These are phyloP conservation scores for Odocoileus hemionus DNA, from an alignment of 2,113 vertebrate genomes.

Conservation along the genomic window DNA sequence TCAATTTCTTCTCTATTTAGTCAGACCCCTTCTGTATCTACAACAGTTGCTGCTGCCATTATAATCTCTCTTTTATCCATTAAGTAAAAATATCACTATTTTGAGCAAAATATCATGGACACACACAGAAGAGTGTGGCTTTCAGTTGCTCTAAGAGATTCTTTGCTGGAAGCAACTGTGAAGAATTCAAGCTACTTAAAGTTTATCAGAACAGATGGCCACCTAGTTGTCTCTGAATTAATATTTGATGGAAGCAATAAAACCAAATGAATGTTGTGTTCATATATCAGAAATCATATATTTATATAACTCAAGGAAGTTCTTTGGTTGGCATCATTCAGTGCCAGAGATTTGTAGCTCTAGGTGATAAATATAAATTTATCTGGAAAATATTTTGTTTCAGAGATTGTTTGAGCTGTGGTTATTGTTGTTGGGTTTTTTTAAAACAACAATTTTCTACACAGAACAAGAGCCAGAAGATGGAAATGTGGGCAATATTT, in stretches of 20 bases:
- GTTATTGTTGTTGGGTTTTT: background rate
- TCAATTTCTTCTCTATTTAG: slow-evolving; percentile 24
- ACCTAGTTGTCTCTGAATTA: slow-evolving; percentile 15
- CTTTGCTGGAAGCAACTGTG: slow-evolving; percentile 26
- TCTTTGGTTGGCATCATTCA: background rate
- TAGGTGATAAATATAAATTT: slow-evolving; percentile 7
- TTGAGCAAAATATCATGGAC: slow-evolving; percentile 42
- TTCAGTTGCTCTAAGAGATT: background rate
- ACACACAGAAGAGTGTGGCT: slow-evolving; percentile 30
- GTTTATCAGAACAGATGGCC: slow-evolving; percentile 55
- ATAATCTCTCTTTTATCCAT: slow-evolving; percentile 34
- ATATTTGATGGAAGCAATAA: background rate
- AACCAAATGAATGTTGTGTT: background rate
- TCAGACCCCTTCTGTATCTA: background rate
- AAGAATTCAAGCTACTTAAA: slow-evolving; percentile 38
- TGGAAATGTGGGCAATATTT: background rate
- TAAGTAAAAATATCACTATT: slow-evolving; percentile 45
- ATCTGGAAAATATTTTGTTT: slow-evolving; percentile 35
- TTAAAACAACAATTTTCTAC: background rate
- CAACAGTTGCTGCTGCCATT: slow-evolving; percentile 35
- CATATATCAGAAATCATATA: background rate
- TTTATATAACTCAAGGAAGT: background rate
- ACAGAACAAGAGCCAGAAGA: slow-evolving; percentile 20
- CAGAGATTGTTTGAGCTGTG: background rate
- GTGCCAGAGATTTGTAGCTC: background rate